Conservation (phyloP, 2,797 vertebrate genomes). For the Odontamblyopus lacepedii region DNA sequence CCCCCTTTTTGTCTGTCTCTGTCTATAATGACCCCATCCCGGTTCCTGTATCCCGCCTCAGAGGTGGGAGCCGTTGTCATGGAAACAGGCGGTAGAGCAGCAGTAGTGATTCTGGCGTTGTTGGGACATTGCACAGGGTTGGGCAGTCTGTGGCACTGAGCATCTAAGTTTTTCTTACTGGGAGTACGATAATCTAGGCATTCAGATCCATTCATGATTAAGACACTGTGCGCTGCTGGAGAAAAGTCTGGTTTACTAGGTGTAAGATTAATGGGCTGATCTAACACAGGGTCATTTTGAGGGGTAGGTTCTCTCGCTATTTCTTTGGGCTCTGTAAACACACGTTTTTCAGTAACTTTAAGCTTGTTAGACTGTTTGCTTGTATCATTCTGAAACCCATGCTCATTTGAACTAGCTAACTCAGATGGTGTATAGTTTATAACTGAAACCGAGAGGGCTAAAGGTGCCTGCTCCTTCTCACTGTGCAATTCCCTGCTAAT, state of each 20-base stretch:
- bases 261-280: slow-evolving; percentile 51
- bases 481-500: slow-evolving; percentile 52
- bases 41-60: slow-evolving; percentile 62
- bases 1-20: slow-evolving; percentile 63
- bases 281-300: slow-evolving; percentile 44
- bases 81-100: slow-evolving; percentile 66
- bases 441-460: slow-evolving; percentile 75
- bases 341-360: slow-evolving; percentile 50
- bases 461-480: slow-evolving; percentile 51
- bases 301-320: slow-evolving; percentile 56
- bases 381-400: slow-evolving; percentile 36
- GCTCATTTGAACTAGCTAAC: slow-evolving; percentile 30
- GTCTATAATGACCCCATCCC: slow-evolving; percentile 72
- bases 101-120: slow-evolving; percentile 70
- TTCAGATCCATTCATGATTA: slow-evolving; percentile 79
- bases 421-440: slow-evolving; percentile 77
- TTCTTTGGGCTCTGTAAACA: slow-evolving; percentile 35
- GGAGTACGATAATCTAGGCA: slow-evolving; percentile 78
- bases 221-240: slow-evolving; percentile 67
- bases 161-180: slow-evolving; percentile 71
- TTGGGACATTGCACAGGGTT: slow-evolving; percentile 63
- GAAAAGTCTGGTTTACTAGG: slow-evolving; percentile 56
- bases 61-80: slow-evolving; percentile 64
- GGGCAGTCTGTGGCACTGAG: slow-evolving; percentile 64
- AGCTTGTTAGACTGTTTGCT: slow-evolving; percentile 47